Base-by-base conservation (phyloP, 2,797 vertebrate species). In the Euphonia xanthogaster region DNA sequence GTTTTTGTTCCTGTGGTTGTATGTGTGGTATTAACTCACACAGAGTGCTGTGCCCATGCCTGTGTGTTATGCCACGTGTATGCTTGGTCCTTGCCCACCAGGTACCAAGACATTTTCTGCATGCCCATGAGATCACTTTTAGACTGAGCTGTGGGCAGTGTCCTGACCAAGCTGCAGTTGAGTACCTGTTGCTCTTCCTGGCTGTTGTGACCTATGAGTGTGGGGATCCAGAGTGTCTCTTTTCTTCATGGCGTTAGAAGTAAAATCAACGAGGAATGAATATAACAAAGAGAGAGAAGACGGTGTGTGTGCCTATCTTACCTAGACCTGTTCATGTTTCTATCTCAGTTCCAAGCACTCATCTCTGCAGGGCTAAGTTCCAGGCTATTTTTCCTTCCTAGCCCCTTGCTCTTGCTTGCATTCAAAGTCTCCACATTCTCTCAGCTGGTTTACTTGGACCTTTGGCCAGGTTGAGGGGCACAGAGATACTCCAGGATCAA, bases 41-140 rank as follows among this genome's bases (percentile, higher is more conserved):
- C 7, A 4, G 7, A 16, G 25, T 3, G 8, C 71, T 55, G 21
- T 80, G 44, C 40, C 31, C 2, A 0, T 48, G 58, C n/a, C 63
- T 7, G 19, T 45, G n/a, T 73, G 22, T 63, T 45, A 6, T 1
- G 1, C 37, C 30, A 3, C 12, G 4, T 15, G 7, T 30, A 1
- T 7, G 1, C 24, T 42, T 37, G 12, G 16, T 67, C 35, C 35
- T 72, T 79, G 47, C 39, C 25, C 51, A n/a, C 12, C 27, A 22
- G 53, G 6, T 42, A 30, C 21, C 23, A n/a, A 50, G 42, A 7
- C 21, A 16, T 30, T 65, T 88, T 47, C 40, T 82, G 39, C 30
- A 13, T 13, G 14, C 40, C 28, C 3, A 0, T 47, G 51, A 18
- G 44, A 48, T 74, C 39, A 4, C 61, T 61, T 61, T 35, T 11